Base-by-base conservation (phyloP, 2,888 invertebrate species). In the Cantharis nigra region DNA sequence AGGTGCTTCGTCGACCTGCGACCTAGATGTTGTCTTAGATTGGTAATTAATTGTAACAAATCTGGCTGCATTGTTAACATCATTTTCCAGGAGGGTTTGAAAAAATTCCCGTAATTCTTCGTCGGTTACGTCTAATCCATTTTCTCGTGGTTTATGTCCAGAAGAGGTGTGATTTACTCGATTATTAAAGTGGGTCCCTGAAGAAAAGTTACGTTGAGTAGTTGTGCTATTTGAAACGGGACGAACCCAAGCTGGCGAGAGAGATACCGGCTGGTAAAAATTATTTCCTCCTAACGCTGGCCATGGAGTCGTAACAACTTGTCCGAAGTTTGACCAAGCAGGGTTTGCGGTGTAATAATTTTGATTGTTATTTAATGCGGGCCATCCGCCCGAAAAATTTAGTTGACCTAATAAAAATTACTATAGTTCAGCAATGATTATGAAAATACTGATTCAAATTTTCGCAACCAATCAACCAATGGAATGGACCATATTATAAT, bases 21-120 rank as follows among this genome's bases (percentile, higher is more conserved):
- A 93, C 70, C 91, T 91, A 9, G 94, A 93, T 2, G 92, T 91
- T 0, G 95, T 95, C 86, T 92, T 92, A 80, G 93, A 93, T 89
- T 96, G 96, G 78, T 92, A 90, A 86, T 95, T 94, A 2, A 96
- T 85, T 0, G 91, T 92, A n/a, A 95, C 90, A 81, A 91, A 91
- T 84, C 89, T 92, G 7, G 93, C 91, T 63, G 94, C 94, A 86
- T 95, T 95, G 86, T 95, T 95, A 0, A 88, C 88, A 85, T 96
- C 96, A 85, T 94, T 93, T 75, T 90, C 91, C 76, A 94, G 90
- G 18, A 96, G 88, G 72, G 91, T 91, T 88, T 96, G 96, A 14
- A 94, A 92, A 71, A 96, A 89, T 67, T 91, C 90, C 83, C 92
- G 91, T 93, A 80, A 89, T 69, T 88, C 88, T 20, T 86, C 81